Evolutionary conservation across 2,113 vertebrate genomes (phyloP).

Genomic region (Rhynchopsitta pachyrhyncha): DNA sequence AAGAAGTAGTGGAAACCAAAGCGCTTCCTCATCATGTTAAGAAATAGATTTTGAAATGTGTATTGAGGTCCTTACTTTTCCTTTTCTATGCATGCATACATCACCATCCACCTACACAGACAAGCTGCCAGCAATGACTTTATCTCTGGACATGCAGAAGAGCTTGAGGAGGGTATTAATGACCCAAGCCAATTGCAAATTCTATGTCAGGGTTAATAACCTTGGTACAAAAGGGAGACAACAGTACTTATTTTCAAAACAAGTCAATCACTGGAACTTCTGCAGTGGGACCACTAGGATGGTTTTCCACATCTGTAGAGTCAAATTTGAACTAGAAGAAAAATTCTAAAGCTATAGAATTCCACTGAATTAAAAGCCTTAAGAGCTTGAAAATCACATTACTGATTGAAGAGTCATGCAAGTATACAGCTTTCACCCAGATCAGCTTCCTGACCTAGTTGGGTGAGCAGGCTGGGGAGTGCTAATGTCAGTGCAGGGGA

Average conservation of each 20-base stretch:
- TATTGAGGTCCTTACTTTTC: neutral
- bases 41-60: neutral
- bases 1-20: neutral
- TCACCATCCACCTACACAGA: neutral
- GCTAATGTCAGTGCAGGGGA: neutral
- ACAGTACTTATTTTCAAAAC: neutral
- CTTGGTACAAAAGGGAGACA: neutral
- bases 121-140: neutral
- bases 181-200: neutral
- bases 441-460: neutral
- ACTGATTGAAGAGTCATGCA: accelerated
- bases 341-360: neutral
- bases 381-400: neutral
- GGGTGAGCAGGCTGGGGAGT: accelerated
- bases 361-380: neutral
- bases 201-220: neutral
- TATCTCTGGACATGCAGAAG: neutral
- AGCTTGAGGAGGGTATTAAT: neutral
- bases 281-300: neutral
- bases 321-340: neutral
- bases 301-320: neutral
- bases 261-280: neutral
- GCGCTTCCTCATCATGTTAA: neutral
- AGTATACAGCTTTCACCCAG: neutral
- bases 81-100: no score